phyloP scores from a whole-genome alignment of 2,888 invertebrate genomes.

The Pristionchus mayeri region DNA sequence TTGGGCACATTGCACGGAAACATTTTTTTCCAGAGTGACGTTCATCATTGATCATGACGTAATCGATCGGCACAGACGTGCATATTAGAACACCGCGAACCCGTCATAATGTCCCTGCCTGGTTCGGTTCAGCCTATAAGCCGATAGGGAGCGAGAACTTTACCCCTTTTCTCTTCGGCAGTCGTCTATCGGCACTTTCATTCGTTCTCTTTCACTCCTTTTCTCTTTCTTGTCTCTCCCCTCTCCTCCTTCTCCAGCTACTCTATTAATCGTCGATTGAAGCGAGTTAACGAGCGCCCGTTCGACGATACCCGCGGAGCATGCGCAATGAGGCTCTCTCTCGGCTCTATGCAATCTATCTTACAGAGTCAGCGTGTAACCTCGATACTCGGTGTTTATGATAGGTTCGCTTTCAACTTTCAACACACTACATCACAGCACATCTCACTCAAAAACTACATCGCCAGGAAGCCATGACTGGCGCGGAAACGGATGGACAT shows the following conservation, averaged over 20 bases:
- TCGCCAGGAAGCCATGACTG: too few species aligned
- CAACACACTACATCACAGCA: too few species aligned
- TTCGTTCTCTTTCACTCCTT: background rate
- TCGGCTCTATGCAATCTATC: too few species aligned
- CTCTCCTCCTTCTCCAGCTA: background rate
- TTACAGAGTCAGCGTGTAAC: too few species aligned
- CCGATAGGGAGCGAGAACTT: background rate
- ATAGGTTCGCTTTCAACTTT: background rate
- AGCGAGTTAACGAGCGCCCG: background rate
- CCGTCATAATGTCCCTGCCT: too few species aligned
- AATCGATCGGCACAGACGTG: too few species aligned
- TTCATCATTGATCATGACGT: too few species aligned
- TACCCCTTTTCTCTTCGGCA: background rate
- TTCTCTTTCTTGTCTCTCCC: background rate
- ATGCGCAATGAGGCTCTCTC: too few species aligned
- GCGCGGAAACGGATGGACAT: background rate
- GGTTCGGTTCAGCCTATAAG: background rate
- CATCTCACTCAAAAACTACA: too few species aligned
- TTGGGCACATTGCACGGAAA: too few species aligned
- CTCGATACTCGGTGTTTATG: background rate
- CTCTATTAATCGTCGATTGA: background rate
- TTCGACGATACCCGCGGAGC: background rate
- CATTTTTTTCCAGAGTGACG: too few species aligned
- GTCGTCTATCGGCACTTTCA: conserved; percentile 12
- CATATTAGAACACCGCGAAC: too few species aligned